These are phyloP conservation scores for Remorina albescens DNA, from an alignment of 2,797 vertebrate genomes.

Conservation along the genomic window DNA sequence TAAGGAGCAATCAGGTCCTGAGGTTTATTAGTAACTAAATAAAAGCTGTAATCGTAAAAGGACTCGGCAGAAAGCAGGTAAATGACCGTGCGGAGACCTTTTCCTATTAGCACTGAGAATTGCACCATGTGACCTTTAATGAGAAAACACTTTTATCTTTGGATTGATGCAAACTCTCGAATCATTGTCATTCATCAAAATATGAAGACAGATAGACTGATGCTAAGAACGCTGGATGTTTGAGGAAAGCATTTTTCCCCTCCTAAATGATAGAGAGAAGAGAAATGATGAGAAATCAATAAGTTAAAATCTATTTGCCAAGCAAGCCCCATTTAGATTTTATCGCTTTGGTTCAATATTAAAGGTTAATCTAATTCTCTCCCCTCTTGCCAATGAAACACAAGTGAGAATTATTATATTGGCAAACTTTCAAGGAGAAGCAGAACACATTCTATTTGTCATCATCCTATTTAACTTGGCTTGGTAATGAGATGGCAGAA, in stretches of 20 bases:
- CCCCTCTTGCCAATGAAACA: slow-evolving; percentile 77
- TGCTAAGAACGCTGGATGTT: slow-evolving; percentile 43
- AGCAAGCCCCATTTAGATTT: slow-evolving; percentile 79
- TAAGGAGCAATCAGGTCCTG: slow-evolving; percentile 10
- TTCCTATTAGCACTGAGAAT: slow-evolving; percentile 46
- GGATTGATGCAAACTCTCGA: slow-evolving; percentile 49
- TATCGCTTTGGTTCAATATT: slow-evolving; percentile 79
- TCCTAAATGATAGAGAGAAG: slow-evolving; percentile 54
- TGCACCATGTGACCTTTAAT: slow-evolving; percentile 54
- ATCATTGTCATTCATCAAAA: slow-evolving; percentile 63
- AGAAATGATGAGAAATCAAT: slow-evolving; percentile 80
- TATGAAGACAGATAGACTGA: slow-evolving; percentile 31
- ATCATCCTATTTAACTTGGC: slow-evolving; percentile 77
- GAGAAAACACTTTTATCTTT: slow-evolving; percentile 60
- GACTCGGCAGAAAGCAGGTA: slow-evolving; percentile 34
- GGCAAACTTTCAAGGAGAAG: slow-evolving; percentile 78
- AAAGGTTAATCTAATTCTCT: slow-evolving; percentile 84
- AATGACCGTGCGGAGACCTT: slow-evolving; percentile 50
- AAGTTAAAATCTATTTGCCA: slow-evolving; percentile 76
- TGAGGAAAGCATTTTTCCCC: slow-evolving; percentile 26
- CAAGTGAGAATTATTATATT: slow-evolving; percentile 79
- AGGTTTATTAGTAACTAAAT: slow-evolving; percentile 44
- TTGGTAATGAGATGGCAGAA: slow-evolving; percentile 69
- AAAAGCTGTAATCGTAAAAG: slow-evolving; percentile 37
- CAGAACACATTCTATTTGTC: slow-evolving; percentile 76